These are phyloP conservation scores for Isotomurus palustris DNA, from an alignment of 2,888 invertebrate genomes.

Conservation along the genomic window DNA sequence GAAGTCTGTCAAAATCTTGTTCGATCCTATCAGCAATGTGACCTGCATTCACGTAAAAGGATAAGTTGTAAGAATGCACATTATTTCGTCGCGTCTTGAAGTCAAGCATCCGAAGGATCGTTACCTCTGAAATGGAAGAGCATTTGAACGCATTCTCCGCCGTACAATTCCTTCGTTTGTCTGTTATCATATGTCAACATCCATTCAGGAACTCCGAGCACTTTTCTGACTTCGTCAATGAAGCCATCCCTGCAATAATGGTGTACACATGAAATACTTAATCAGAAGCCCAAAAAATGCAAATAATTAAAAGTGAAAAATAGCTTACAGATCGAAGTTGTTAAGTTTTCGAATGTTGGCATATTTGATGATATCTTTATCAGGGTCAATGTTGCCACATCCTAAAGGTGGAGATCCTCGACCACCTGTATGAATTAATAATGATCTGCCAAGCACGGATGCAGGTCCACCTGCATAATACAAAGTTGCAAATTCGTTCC, in stretches of 20 bases:
- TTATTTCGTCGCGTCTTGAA: no score
- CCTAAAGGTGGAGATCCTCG: conserved; percentile 68
- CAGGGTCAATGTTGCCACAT: conserved; percentile 86
- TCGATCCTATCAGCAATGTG: conserved; percentile 74
- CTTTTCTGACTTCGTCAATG: conserved; percentile 70
- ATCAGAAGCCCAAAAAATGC: not conserved
- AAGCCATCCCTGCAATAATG: conserved; percentile 68
- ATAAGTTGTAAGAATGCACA: no score
- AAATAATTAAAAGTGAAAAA: conserved; percentile 3
- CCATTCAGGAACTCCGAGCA: conserved; percentile 86
- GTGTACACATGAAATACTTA: no score
- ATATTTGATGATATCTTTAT: conserved; percentile 84
- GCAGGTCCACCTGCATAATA: conserved; percentile 57
- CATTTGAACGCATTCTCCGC: conserved; percentile 76
- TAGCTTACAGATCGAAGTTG: conserved; percentile 81
- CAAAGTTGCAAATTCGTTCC: not conserved
- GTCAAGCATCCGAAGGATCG: not conserved
- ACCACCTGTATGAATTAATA: conserved; percentile 76
- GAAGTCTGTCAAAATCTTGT: conserved; percentile 69
- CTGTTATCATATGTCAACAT: conserved; percentile 79
- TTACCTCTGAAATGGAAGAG: conserved; percentile 76
- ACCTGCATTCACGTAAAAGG: conserved; percentile 52
- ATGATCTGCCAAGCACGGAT: conserved; percentile 74
- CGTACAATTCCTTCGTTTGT: conserved; percentile 69
- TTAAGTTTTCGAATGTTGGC: conserved; percentile 82